Conservation (phyloP, 2,797 vertebrate species). For the Nyctibius grandis region DNA sequence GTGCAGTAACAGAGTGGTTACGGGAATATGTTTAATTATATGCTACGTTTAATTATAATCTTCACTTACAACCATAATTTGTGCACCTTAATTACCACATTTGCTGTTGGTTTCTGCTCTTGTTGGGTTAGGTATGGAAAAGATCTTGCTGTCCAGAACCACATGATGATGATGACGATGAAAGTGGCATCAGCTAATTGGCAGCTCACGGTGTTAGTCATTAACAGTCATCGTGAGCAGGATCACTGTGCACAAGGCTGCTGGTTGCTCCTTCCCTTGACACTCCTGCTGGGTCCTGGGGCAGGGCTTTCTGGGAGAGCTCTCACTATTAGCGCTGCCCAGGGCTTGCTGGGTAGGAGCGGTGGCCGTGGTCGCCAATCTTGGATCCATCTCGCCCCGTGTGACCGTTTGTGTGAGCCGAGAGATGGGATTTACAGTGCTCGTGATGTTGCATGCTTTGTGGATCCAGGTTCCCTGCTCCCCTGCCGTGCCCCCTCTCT, state of each 20-base stretch:
- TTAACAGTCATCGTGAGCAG: neutral
- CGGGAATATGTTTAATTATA: neutral
- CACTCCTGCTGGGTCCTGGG: neutral
- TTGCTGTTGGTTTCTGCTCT: neutral
- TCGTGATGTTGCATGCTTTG: accelerated
- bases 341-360: neutral
- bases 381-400: accelerated
- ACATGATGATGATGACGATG: neutral
- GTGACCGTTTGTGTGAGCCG: neutral
- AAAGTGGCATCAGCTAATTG: neutral
- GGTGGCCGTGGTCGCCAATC: accelerated
- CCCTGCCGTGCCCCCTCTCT: accelerated
- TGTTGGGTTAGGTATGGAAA: neutral
- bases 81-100: neutral
- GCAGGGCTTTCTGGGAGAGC: neutral
- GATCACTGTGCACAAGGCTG: neutral
- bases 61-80: neutral
- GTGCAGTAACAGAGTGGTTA: neutral
- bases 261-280: neutral
- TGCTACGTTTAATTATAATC: neutral
- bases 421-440: neutral
- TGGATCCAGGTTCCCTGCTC: neutral
- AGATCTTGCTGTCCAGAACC: neutral
- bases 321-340: neutral
- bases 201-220: neutral